Base-by-base conservation (phyloP, 2,113 vertebrate species). In the Quiscalus mexicanus region DNA sequence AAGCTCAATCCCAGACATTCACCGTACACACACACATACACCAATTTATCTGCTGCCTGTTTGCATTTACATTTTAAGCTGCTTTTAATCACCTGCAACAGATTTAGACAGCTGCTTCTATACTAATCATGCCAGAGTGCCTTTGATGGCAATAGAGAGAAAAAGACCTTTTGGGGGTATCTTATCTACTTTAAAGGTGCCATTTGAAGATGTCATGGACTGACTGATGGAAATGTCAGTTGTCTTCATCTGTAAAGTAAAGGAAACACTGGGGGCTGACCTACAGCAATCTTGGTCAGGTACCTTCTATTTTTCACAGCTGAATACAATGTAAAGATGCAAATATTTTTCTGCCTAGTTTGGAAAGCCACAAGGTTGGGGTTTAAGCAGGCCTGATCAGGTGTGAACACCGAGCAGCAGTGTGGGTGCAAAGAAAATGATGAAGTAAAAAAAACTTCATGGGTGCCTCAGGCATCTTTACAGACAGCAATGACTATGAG, bases 11-110 rank as follows among this genome's bases (percentile, higher is more conserved):
- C 63, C 63, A 90, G 67, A 63, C 11, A 8, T 76, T 80, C 3
- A 1, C 18, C 1, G 0, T n/a, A 17, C 2, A 24, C 10, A 33
- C 23, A 22, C 11, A 53, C 18, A 22, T 8, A 53, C 15, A 39
- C 8, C 7, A 20, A 79, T 77, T 80, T 83, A 70, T 59, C 17
- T 58, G 10, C 39, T 83, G 42, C 49, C 49, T 92, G 13, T 53
- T 76, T 68, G 9, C 50, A 67, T 84, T 91, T 81, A 44, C 16
- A 84, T 6, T 86, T 83, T 33, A 63, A 86, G 55, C 62, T 90
- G 31, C 47, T 92, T 88, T 88, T 90, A 88, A 59, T 86, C 41
- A 68, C 35, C 62, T 85, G n/a, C 21, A 69, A 77, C 25, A 88
- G 23, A 19, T 69, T 83, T 84, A 83, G 83, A 86, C 79, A 92